Conservation (phyloP, 2,113 vertebrate species). For the Crotalus horridus region DNA sequence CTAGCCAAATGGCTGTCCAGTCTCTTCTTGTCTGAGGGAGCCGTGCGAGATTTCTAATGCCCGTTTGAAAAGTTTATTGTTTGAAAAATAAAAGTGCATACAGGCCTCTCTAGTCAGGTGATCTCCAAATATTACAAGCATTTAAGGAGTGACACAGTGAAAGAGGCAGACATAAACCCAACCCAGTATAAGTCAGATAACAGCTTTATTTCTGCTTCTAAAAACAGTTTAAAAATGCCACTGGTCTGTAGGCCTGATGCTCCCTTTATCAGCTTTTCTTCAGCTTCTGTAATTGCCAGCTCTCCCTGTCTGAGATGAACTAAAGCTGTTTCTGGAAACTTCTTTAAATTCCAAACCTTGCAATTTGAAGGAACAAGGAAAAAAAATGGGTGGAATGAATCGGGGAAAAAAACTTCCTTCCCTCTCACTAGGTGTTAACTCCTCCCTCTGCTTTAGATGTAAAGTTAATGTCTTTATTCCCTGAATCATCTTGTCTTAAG, state of each 20-base stretch:
- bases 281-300: constrained; percentile 3
- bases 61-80: neutral
- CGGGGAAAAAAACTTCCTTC: constrained; percentile 51
- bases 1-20: neutral
- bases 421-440: constrained; percentile 40
- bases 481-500: constrained; percentile 40
- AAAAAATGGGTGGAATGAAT: constrained; percentile 27
- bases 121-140: neutral
- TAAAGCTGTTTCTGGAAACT: constrained; percentile 51
- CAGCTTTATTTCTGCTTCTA: neutral
- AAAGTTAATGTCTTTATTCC: constrained; percentile 59
- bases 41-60: neutral
- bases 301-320: constrained; percentile 21
- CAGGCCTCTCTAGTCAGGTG: neutral
- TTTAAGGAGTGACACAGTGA: too few species aligned
- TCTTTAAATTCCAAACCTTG: constrained; percentile 52
- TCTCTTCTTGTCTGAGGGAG: neutral
- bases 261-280: constrained; percentile 3
- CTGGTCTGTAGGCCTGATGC: neutral
- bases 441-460: constrained; percentile 31
- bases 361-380: constrained; percentile 54
- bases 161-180: neutral
- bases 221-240: neutral
- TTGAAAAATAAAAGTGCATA: neutral
- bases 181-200: neutral